Evolutionary conservation across 2,888 invertebrate species (phyloP), one percentile per base, ranked within the genome.

Genomic region (Macaria notata): DNA sequence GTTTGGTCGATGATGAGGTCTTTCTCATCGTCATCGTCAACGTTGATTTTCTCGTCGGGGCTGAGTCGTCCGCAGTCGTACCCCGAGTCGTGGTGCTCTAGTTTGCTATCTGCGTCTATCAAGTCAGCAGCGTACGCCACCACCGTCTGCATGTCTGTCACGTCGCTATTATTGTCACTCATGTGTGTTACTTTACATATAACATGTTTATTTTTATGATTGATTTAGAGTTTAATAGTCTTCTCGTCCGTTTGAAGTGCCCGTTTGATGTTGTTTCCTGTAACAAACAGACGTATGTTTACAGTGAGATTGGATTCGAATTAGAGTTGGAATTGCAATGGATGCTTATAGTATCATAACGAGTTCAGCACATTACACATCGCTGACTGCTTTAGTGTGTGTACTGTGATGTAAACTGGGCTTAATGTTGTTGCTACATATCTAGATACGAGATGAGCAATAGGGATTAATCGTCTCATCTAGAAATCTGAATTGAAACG

Each of bases 191-290:
- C 73, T 48, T 48, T 43, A 49, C 49, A 82, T 84, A 83, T 83
- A 85, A 79, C 88, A 88, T 89, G 86, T 87, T 89, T 87, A 84
- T 86, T 87, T 88, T 87, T 88, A 88, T 87, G 85, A 84, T 87
- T 85, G 83, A 80, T 85, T 86, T 81, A 81, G 78, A 71, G 75
- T 83, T 83, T 83, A 83, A 86, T 84, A 77, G 79, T 71, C 70
- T 69, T 77, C 63, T 64, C 52, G 57, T 53, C 58, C 54, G 46
- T 69, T 69, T 69, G 69, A 69, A 64, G 67, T 53, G 49, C 45
- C 43, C 64, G 46, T 66, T 66, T 66, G 66, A 66, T 63, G 61
- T 66, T 51, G 65, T 60, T 69, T 67, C 69, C 69, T 69, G 69
- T 66, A 69, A 69, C 69, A 69, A 66, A 56, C 62, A 61, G 65